These are phyloP conservation scores for Crepidodera aurea DNA, from an alignment of 2,888 invertebrate genomes.

Conservation along the genomic window DNA sequence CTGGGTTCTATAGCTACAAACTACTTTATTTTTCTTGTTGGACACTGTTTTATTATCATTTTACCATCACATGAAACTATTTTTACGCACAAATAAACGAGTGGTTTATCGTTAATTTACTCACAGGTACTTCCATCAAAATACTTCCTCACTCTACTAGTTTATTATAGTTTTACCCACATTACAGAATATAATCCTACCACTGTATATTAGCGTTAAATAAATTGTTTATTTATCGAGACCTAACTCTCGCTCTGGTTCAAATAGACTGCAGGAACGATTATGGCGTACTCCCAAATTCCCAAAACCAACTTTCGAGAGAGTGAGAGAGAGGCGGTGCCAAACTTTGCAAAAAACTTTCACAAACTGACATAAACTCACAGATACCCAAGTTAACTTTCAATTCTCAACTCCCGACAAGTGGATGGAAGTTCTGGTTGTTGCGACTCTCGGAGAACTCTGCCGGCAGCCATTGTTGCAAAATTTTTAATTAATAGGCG, in stretches of 20 bases:
- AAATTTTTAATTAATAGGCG: slow-evolving; percentile 10
- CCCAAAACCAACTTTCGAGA: slow-evolving; percentile 51
- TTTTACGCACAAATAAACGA: no score
- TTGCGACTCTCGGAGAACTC: not conserved
- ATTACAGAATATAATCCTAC: no score
- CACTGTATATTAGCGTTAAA: no score
- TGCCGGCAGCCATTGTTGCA: slow-evolving; percentile 10
- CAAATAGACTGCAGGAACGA: slow-evolving; percentile 39
- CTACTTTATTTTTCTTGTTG: no score
- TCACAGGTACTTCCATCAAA: no score
- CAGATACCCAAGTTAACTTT: slow-evolving; percentile 44
- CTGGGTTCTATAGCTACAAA: no score
- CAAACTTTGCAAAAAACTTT: slow-evolving; percentile 56
- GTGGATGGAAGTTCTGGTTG: slow-evolving; percentile 27
- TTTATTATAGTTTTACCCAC: no score
- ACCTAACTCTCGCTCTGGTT: not conserved
- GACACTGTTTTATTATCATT: no score
- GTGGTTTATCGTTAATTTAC: no score
- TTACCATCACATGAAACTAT: no score
- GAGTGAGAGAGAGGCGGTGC: slow-evolving; percentile 51
- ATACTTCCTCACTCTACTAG: no score
- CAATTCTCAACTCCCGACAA: slow-evolving; percentile 39
- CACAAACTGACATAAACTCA: slow-evolving; percentile 60
- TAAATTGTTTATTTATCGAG: slow-evolving; percentile 4
- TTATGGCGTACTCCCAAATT: slow-evolving; percentile 53